Evolutionary conservation across 2,888 invertebrate species (phyloP).

Genomic region (Drosophila picticornis): DNA sequence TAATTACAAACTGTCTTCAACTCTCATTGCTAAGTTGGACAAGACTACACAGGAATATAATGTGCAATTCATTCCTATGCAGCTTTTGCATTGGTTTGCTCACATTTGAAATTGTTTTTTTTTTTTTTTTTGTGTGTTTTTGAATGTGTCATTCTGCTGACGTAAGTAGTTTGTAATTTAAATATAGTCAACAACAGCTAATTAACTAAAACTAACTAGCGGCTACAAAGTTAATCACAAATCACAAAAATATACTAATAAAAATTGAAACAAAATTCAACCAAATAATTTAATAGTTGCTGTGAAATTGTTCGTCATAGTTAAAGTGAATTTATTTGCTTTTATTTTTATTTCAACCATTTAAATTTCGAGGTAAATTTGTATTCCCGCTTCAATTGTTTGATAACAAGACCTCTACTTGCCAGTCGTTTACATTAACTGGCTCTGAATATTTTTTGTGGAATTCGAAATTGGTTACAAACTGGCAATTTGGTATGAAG

Average conservation of each 20-base stretch:
- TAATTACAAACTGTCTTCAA: slow-evolving; percentile 34
- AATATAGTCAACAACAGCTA: slow-evolving; percentile 4
- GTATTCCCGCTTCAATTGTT: slow-evolving; percentile 27
- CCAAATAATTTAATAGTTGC: neutral
- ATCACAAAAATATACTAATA: slow-evolving; percentile 13
- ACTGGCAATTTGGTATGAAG: neutral
- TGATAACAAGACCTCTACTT: slow-evolving; percentile 37
- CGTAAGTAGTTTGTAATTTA: slow-evolving; percentile 2
- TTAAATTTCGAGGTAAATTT: neutral
- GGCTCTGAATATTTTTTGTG: slow-evolving; percentile 46
- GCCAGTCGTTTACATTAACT: slow-evolving; percentile 7
- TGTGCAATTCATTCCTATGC: slow-evolving; percentile 2
- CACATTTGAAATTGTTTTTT: slow-evolving; percentile 48
- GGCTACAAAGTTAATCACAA: slow-evolving; percentile 16
- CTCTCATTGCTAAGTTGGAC: slow-evolving; percentile 35
- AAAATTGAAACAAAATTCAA: neutral
- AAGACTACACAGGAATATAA: neutral
- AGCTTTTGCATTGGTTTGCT: slow-evolving; percentile 35
- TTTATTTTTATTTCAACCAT: neutral
- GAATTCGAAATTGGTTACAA: slow-evolving; percentile 10
- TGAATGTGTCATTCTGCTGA: slow-evolving; percentile 18
- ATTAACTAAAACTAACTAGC: neutral
- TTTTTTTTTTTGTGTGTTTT: too few relatives aligned
- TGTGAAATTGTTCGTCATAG: neutral
- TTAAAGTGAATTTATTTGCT: slow-evolving; percentile 5